Evolutionary conservation across 2,113 vertebrate species (phyloP).

Genomic region (Phrynosoma platyrhinos): DNA sequence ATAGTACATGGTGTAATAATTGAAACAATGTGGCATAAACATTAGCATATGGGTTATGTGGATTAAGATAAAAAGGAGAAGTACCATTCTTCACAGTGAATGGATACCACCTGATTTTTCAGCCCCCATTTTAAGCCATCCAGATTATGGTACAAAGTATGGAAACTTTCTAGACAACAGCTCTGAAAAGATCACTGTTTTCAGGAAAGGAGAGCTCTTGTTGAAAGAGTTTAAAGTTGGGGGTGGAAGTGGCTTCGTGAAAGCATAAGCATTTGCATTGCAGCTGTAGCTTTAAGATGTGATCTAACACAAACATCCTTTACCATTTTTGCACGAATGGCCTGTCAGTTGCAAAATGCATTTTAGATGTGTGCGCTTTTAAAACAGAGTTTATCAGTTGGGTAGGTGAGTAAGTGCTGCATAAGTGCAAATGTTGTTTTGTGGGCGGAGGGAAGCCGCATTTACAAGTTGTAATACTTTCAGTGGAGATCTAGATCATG

Average conservation of each 20-base stretch:
- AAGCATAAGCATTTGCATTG: neutral
- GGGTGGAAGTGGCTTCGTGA: neutral
- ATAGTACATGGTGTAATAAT: neutral
- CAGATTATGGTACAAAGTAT: neutral
- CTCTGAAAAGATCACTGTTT: neutral
- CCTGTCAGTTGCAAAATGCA: neutral
- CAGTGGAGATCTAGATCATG: neutral
- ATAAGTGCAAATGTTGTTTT: neutral
- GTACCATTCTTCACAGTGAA: neutral
- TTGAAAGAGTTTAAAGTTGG: neutral
- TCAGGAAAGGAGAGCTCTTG: neutral
- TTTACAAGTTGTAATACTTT: neutral
- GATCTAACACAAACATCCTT: neutral
- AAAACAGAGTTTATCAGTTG: neutral
- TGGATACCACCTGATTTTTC: too few relatives aligned
- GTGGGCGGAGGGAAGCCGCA: neutral
- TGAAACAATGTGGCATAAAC: neutral
- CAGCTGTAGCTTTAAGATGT: slow-evolving; percentile 1
- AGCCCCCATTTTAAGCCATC: neutral
- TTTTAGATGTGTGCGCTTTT: neutral
- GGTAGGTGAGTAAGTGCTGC: neutral
- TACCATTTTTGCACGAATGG: neutral
- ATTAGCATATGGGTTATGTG: neutral
- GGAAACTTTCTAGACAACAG: neutral
- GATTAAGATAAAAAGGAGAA: neutral